A percentile compares a stretch with the other conserved stretches of the same genome.
phyloP scores from a whole-genome alignment of 2,797 vertebrate species.

The Mycteria americana region DNA sequence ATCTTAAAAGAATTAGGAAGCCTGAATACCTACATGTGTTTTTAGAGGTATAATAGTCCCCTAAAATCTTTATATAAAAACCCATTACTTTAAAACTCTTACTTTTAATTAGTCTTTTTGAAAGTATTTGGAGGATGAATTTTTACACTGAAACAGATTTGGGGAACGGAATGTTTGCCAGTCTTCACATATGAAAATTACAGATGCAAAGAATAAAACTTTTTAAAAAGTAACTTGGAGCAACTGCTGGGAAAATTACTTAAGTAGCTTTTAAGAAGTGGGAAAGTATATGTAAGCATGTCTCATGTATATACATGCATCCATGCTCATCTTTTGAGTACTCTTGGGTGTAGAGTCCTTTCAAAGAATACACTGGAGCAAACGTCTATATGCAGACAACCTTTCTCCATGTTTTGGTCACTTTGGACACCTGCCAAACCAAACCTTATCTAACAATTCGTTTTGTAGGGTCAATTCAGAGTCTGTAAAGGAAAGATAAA shows the following conservation, averaged over 20 bases:
- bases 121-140: neutral
- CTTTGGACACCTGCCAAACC: neutral
- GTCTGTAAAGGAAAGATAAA: neutral
- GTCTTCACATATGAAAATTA: neutral
- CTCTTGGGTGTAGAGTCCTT: neutral
- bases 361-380: neutral
- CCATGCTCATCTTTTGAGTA: neutral
- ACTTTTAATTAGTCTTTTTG: neutral
- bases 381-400: neutral
- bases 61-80: neutral
- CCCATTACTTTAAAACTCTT: neutral
- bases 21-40: accelerated
- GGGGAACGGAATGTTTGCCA: neutral
- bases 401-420: neutral
- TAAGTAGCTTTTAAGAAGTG: neutral
- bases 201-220: neutral
- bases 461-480: neutral
- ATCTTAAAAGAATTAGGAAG: neutral
- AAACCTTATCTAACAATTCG: neutral
- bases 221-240: neutral
- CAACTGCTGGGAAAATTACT: neutral
- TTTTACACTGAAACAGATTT: neutral
- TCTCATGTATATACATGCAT: neutral
- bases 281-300: neutral
- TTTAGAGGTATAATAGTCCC: neutral